A percentile compares a stretch with the other conserved stretches of the same genome.
Evolutionary conservation across 2,888 invertebrate genomes (phyloP).

Genomic region (Limenitis arthemis): DNA sequence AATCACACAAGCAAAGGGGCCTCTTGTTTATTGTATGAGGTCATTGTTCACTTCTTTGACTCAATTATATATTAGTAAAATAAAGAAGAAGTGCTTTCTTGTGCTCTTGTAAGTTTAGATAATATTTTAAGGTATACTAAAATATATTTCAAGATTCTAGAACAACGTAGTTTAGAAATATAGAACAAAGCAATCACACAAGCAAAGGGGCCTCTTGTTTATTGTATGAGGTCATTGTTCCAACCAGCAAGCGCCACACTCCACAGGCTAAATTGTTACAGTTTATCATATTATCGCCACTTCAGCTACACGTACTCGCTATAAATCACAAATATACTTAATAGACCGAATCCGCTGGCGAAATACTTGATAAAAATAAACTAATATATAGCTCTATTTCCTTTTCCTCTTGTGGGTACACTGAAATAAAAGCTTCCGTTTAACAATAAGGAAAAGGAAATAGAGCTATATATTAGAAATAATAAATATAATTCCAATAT

Average conservation of each 20-base stretch:
- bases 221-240: slow-evolving; percentile 61
- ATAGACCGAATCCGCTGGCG: slow-evolving; percentile 7
- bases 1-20: slow-evolving; percentile 32
- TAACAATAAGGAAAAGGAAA: no score
- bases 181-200: slow-evolving; percentile 28
- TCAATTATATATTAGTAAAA: no score
- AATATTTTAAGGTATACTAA: no score
- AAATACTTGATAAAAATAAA: neutral
- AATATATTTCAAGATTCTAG: neutral
- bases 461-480: no score
- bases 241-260: slow-evolving; percentile 36
- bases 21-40: slow-evolving; percentile 50
- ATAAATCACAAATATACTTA: slow-evolving; percentile 8
- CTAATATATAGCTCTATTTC: neutral
- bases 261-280: slow-evolving; percentile 37
- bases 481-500: no score
- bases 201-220: slow-evolving; percentile 42
- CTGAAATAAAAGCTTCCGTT: no score
- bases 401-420: no score
- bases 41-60: no score
- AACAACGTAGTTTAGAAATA: slow-evolving; percentile 32
- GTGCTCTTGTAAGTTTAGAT: no score
- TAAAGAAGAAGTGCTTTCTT: no score
- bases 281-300: slow-evolving; percentile 34
- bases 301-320: neutral